Conservation (phyloP, 2,888 invertebrate species). For the Loripinus fragilis region DNA sequence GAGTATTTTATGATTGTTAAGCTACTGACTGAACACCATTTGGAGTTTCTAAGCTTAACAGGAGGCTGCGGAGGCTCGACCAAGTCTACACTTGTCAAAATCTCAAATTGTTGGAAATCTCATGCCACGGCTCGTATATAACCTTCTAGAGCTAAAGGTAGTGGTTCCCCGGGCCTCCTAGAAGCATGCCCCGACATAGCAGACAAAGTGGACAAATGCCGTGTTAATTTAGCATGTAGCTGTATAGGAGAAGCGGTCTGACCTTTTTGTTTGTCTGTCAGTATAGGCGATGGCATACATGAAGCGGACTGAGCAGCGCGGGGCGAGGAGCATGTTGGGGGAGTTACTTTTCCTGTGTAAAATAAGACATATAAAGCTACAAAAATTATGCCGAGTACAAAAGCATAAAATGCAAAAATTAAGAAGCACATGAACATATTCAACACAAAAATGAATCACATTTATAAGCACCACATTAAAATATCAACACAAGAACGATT, state of each 20-base stretch:
- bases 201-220: conserved; percentile 27
- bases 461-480: too few species aligned
- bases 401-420: conserved; percentile 1
- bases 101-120: too few species aligned
- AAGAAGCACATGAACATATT: not conserved
- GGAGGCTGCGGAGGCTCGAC: too few species aligned
- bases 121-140: too few species aligned
- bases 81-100: too few species aligned
- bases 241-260: conserved; percentile 42
- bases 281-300: conserved; percentile 9
- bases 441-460: not conserved
- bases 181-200: conserved; percentile 29
- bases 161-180: conserved; percentile 16
- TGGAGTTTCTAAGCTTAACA: too few species aligned
- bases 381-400: conserved; percentile 1
- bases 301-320: conserved; percentile 22
- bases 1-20: too few species aligned
- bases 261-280: conserved; percentile 21
- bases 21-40: too few species aligned
- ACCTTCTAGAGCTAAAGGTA: conserved; percentile 37
- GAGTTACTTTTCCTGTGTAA: conserved; percentile 14
- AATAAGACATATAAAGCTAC: conserved; percentile 17
- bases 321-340: not conserved
- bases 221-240: conserved; percentile 45
- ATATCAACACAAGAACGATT: too few species aligned